phyloP scores from a whole-genome alignment of 2,113 vertebrate genomes.

The Bujurquina vittata region DNA sequence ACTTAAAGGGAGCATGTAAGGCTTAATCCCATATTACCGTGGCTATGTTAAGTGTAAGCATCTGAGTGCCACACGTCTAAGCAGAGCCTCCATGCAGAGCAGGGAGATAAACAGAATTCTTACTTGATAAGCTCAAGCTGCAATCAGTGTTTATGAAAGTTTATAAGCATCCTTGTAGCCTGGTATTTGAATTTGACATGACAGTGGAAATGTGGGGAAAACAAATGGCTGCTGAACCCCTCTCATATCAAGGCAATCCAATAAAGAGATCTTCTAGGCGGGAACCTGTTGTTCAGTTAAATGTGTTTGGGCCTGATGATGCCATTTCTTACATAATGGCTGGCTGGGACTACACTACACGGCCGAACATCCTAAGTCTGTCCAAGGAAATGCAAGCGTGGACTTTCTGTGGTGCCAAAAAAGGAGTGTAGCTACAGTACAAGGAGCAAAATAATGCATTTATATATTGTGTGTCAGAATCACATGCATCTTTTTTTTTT shows the following conservation, averaged over 20 bases:
- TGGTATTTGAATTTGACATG: not conserved
- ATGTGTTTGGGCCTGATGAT: constrained; percentile 35
- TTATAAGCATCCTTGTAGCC: not conserved
- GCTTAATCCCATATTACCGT: constrained; percentile 72
- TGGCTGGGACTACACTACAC: constrained; percentile 10
- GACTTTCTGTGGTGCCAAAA: not conserved
- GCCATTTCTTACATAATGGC: constrained; percentile 61
- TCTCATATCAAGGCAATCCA: constrained; percentile 56
- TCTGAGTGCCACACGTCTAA: constrained; percentile 74
- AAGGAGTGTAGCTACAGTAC: not conserved
- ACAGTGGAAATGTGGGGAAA: constrained; percentile 10
- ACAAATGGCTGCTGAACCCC: constrained; percentile 6
- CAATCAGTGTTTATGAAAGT: constrained; percentile 26
- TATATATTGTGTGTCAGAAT: not conserved
- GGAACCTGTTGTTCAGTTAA: constrained; percentile 32
- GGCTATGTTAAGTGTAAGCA: constrained; percentile 78
- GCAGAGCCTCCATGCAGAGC: constrained; percentile 52
- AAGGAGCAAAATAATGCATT: not conserved
- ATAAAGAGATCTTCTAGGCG: constrained; percentile 59
- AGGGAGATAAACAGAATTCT: constrained; percentile 60
- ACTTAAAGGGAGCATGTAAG: constrained; percentile 37
- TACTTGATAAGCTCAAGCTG: constrained; percentile 37
- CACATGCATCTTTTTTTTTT: not conserved
- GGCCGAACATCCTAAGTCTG: not conserved
- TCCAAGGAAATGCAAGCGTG: constrained; percentile 21